phyloP scores from a whole-genome alignment of 1,140 invertebrate species.

The Penaeus indicus region DNA sequence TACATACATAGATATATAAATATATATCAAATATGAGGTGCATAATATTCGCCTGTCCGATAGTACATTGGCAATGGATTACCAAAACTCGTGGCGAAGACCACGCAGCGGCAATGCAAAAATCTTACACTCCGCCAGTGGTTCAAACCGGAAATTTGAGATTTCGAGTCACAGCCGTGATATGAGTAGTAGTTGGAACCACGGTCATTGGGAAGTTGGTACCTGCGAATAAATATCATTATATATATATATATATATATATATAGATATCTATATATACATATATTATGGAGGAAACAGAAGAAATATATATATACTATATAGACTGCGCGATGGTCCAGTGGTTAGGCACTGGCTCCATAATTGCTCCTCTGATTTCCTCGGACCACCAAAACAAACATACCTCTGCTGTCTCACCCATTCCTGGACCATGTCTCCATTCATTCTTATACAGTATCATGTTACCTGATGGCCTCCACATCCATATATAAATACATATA shows the following conservation, averaged over 20 bases:
- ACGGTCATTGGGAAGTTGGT: neutral
- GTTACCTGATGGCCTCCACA: no score
- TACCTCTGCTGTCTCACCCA: no score
- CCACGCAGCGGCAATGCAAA: neutral
- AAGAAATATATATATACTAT: neutral
- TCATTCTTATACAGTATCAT: no score
- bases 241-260: slow-evolving; percentile 4
- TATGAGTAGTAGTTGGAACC: neutral
- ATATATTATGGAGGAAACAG: neutral
- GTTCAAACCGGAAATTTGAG: neutral
- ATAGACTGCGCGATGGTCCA: neutral
- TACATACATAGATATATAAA: slow-evolving; percentile 10
- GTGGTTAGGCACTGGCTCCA: no score
- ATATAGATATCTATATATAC: slow-evolving; percentile 7
- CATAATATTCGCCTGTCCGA: neutral
- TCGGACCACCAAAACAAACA: no score
- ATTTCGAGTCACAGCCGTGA: neutral
- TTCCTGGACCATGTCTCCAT: no score
- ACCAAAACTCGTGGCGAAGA: neutral
- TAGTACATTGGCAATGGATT: neutral
- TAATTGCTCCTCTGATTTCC: no score
- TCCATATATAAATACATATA: no score
- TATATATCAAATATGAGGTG: neutral
- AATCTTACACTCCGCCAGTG: no score
- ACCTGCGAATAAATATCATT: neutral